Conservation (phyloP, 2,888 invertebrate genomes). For the Dyspetes luteomarginatus region DNA sequence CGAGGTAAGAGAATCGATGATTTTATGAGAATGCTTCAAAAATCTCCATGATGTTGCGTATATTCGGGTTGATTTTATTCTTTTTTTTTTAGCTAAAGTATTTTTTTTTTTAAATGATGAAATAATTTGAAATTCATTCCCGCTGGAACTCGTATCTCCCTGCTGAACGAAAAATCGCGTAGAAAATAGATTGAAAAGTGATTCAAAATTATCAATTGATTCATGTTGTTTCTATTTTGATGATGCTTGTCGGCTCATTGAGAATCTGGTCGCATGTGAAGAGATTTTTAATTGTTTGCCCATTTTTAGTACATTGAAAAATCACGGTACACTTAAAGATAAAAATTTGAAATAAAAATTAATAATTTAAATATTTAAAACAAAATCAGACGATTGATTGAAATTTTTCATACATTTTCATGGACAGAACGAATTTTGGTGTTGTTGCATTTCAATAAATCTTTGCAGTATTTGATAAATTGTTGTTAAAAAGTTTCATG, state of each 20-base stretch:
- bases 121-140: constrained; percentile 39
- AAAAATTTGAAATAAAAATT: not conserved
- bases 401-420: not conserved
- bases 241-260: constrained; percentile 36
- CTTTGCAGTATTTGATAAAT: not conserved
- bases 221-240: constrained; percentile 23
- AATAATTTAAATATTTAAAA: not conserved
- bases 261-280: constrained; percentile 33
- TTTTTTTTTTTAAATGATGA: constrained; percentile 4
- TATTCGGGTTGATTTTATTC: constrained; percentile 47
- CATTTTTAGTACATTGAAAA: constrained; percentile 30
- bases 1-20: constrained; percentile 85
- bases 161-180: constrained; percentile 24
- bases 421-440: not conserved
- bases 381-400: not conserved
- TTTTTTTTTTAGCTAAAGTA: constrained; percentile 54
- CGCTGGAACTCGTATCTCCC: constrained; percentile 51
- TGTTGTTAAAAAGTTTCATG: not conserved
- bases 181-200: constrained; percentile 10
- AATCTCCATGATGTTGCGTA: constrained; percentile 37
- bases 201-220: constrained; percentile 7
- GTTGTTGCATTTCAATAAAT: not conserved
- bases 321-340: constrained; percentile 24
- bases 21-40: constrained; percentile 34
- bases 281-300: constrained; percentile 28